Evolutionary conservation across 2,113 vertebrate genomes (phyloP).

Genomic region (Mustela lutreola): DNA sequence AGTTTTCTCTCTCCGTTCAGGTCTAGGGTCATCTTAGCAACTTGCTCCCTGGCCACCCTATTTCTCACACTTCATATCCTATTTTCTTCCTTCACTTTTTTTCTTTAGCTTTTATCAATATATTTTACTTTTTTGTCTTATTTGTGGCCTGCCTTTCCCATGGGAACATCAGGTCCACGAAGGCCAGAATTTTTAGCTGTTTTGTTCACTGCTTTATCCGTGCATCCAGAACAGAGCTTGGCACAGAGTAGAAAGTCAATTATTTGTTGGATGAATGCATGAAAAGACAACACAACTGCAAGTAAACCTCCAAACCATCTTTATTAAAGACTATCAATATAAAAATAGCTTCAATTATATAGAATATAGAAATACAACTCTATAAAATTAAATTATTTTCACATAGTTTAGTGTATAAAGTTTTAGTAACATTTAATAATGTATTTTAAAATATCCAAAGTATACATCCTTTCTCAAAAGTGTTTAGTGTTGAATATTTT

Average conservation of each 20-base stretch:
- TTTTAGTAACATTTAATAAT: slow-evolving; percentile 57
- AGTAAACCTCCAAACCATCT: slow-evolving; percentile 61
- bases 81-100: background rate
- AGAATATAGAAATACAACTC: slow-evolving; percentile 67
- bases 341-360: slow-evolving; percentile 72
- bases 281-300: slow-evolving; percentile 51
- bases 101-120: background rate
- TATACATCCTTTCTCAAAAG: slow-evolving; percentile 55
- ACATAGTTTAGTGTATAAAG: slow-evolving; percentile 38
- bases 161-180: background rate
- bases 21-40: background rate
- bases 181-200: background rate
- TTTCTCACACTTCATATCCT: background rate
- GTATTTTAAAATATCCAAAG: slow-evolving; percentile 36
- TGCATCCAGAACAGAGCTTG: background rate
- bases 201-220: background rate
- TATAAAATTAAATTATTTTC: slow-evolving; percentile 70
- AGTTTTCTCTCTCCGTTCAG: background rate
- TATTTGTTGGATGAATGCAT: background rate
- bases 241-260: slow-evolving; percentile 22
- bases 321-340: slow-evolving; percentile 77
- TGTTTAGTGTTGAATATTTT: background rate
- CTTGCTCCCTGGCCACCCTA: background rate
- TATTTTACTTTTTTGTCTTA: background rate
- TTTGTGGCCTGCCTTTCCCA: background rate